A percentile compares a stretch with the other conserved stretches of the same genome.
These are phyloP conservation scores for Microvelia longipes DNA, from an alignment of 1,140 invertebrate species.

Conservation along the genomic window DNA sequence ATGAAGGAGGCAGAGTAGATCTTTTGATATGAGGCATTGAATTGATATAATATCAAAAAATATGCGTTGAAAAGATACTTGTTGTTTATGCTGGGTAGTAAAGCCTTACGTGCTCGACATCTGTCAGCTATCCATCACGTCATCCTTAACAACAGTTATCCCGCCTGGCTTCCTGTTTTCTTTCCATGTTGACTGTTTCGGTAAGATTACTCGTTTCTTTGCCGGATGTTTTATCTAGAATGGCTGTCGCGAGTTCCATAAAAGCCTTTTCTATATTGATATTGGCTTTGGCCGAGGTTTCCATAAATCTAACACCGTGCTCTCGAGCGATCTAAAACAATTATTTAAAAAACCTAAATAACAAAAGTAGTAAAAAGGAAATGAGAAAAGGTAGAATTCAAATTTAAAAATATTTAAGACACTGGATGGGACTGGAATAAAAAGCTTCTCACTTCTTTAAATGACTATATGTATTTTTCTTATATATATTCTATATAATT, in stretches of 20 bases:
- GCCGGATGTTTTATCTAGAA: slow-evolving; percentile 69
- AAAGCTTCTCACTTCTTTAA: no score
- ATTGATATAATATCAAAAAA: slow-evolving; percentile 10
- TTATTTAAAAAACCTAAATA: no score
- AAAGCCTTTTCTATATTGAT: slow-evolving; percentile 97
- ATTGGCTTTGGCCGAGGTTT: slow-evolving; percentile 96
- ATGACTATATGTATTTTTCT: no score
- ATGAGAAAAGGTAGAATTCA: no score
- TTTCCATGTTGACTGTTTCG: slow-evolving; percentile 40
- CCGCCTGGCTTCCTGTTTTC: slow-evolving; percentile 16
- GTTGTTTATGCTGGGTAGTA: slow-evolving; percentile 32
- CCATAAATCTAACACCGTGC: slow-evolving; percentile 94
- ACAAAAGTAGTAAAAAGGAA: no score
- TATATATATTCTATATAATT: no score
- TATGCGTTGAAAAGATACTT: slow-evolving; percentile 17
- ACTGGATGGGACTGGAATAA: no score
- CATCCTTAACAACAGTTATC: not conserved
- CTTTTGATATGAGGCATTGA: no score
- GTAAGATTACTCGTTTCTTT: slow-evolving; percentile 46
- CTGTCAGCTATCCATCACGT: no score
- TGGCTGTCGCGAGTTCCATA: slow-evolving; percentile 90
- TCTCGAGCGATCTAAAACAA: slow-evolving; percentile 85
- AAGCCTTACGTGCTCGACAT: no score
- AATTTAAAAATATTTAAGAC: no score
- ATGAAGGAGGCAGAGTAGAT: no score